Percentiles rank a stretch among this genome's conserved stretches.
Conservation (phyloP, 2,888 invertebrate genomes). For the Cheilosia vernalis region DNA sequence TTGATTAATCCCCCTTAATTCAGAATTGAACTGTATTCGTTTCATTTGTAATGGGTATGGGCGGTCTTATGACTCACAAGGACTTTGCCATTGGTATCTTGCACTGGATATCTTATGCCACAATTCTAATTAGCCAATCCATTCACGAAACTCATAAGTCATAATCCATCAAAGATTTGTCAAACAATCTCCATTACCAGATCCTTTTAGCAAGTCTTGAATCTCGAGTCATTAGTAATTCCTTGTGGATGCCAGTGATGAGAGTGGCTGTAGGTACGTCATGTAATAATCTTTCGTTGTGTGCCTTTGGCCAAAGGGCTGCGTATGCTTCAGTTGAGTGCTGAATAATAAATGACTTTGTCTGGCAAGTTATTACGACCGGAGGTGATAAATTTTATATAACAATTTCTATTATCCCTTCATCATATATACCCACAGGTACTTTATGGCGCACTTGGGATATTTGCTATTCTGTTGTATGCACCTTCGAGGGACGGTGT, state of each 20-base stretch:
- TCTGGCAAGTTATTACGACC: constrained; percentile 36
- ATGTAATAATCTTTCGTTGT: constrained; percentile 46
- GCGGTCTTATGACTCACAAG: not conserved
- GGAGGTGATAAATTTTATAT: constrained; percentile 43
- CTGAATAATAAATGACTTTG: constrained; percentile 36
- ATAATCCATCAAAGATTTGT: constrained; percentile 45
- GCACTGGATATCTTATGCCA: constrained; percentile 5
- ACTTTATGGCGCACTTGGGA: not conserved
- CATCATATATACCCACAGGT: not conserved
- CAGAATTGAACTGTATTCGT: not conserved
- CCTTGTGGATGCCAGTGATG: constrained; percentile 18
- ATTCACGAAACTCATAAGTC: constrained; percentile 39
- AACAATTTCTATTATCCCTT: constrained; percentile 24
- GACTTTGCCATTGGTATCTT: not conserved
- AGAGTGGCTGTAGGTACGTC: constrained; percentile 15
- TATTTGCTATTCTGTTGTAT: not conserved
- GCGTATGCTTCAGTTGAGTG: constrained; percentile 4
- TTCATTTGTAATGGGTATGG: not conserved
- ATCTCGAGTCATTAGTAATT: constrained; percentile 39
- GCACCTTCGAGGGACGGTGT: not conserved
- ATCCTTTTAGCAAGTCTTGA: not conserved
- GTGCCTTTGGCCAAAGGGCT: constrained; percentile 31
- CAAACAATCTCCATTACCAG: constrained; percentile 17
- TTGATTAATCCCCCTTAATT: not conserved
- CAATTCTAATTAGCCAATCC: constrained; percentile 33